Evolutionary conservation across 37 sponge, comb jelly and placozoan genomes (phyloP).

Genomic region (Crambe crambe): DNA sequence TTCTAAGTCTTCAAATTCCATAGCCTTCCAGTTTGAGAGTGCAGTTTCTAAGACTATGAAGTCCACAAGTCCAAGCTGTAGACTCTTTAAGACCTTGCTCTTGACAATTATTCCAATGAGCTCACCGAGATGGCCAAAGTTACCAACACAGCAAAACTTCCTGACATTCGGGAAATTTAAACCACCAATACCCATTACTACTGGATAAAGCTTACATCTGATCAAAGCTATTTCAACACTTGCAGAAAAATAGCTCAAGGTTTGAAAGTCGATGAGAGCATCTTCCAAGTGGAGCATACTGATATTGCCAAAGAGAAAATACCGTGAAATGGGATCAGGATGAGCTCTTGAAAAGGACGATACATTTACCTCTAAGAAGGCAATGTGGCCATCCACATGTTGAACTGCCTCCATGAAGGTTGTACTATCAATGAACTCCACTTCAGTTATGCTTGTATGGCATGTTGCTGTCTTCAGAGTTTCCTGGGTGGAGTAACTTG

Average conservation of each 20-base stretch:
- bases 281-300: neutral
- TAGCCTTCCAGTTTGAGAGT: neutral
- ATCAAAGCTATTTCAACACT: neutral
- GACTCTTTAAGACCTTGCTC: neutral
- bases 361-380: neutral
- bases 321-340: neutral
- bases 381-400: neutral
- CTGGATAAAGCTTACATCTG: neutral
- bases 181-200: neutral
- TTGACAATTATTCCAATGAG: neutral
- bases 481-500: neutral
- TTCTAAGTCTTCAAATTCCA: neutral
- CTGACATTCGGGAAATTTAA: neutral
- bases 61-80: neutral
- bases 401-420: neutral
- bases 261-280: neutral
- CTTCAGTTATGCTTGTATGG: neutral
- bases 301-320: neutral
- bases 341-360: neutral
- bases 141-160: neutral
- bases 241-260: neutral
- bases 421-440: slow-evolving; percentile 1
- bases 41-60: neutral
- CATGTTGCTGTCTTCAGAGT: neutral
- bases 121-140: neutral